Base-by-base conservation (phyloP, 2,113 vertebrate genomes). In the Loxodonta africana region DNA sequence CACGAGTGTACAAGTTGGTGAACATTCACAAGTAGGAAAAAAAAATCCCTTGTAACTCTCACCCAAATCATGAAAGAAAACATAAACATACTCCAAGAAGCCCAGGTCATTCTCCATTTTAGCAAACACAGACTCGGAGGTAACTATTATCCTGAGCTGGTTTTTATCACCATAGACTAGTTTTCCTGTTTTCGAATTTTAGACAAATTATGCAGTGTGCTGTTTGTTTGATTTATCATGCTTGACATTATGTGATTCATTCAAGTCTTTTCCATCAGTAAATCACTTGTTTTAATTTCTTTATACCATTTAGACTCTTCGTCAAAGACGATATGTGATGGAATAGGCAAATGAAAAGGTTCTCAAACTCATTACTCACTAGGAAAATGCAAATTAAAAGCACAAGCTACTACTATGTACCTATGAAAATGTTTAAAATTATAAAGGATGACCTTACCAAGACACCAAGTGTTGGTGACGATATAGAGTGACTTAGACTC, bases 351-450 rank as follows among this genome's bases (percentile, higher is more conserved):
- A 51, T 90, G 83, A 89, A 83, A 89, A 83, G 15, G 84, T 51
- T 8, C 8, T 37, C 12, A 88, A 92, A 46, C 74, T 81, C 3
- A 57, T 85, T 60, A 46, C 23, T 37, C 15, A 84, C 53, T 91
- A 76, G n/a, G 6, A 28, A 88, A 71, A 85, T 90, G 25, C 25
- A 95, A 86, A 67, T 41, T 67, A 86, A 90, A 90, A 86, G 15
- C 37, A 82, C 63, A 93, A 17, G 18, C 89, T 85, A 33, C 12
- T 7, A 76, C 41, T 82, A 18, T 26, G 83, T 8, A 67, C n/a
- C 23, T 80, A 48, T 33, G 88, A 73, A 14, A 93, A 53, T 33
- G 37, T 77, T 91, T 65, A 95, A 95, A 69, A 63, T 87, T 65
- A 88, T 78, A 53, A 90, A 82, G 12, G 53, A n/a, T 85, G 18